Percentiles rank a stretch among this genome's conserved stretches.
phyloP scores from a whole-genome alignment of 2,888 invertebrate species.

The Drosophila nr. perissopoda region DNA sequence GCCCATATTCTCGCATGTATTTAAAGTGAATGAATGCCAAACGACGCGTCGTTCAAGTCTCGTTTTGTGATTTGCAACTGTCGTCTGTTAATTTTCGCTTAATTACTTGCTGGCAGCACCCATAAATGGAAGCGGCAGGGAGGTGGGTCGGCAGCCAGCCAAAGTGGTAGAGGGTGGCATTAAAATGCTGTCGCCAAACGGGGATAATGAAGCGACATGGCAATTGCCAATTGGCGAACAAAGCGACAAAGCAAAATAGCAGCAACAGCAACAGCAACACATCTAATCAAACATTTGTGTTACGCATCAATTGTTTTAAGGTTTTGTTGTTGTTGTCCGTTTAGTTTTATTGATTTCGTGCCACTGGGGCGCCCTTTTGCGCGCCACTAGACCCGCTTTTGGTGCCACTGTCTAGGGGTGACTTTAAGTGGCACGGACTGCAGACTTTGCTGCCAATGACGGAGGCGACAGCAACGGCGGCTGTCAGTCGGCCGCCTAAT shows the following conservation, averaged over 20 bases:
- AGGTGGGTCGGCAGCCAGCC: neutral
- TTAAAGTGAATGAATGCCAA: constrained; percentile 49
- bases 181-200: constrained; percentile 59
- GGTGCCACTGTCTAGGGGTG: constrained; percentile 25
- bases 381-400: constrained; percentile 40
- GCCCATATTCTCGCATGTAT: constrained; percentile 24
- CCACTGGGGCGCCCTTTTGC: constrained; percentile 69
- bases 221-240: constrained; percentile 69
- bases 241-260: constrained; percentile 18
- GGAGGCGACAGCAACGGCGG: constrained; percentile 51
- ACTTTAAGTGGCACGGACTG: constrained; percentile 39
- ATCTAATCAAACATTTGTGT: constrained; percentile 67
- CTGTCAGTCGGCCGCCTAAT: constrained; percentile 64
- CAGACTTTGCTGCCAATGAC: constrained; percentile 42
- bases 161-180: constrained; percentile 20
- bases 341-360: constrained; percentile 73
- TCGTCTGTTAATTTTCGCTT: constrained; percentile 75
- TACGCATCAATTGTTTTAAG: constrained; percentile 60
- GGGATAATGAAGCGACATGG: constrained; percentile 59
- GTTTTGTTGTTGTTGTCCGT: constrained; percentile 26
- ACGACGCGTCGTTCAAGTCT: constrained; percentile 40
- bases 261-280: constrained; percentile 30
- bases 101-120: constrained; percentile 67
- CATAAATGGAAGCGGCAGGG: constrained; percentile 46
- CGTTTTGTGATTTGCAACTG: constrained; percentile 60